Conservation (phyloP, 1,140 invertebrate species). For the Chironomus striatipennis region DNA sequence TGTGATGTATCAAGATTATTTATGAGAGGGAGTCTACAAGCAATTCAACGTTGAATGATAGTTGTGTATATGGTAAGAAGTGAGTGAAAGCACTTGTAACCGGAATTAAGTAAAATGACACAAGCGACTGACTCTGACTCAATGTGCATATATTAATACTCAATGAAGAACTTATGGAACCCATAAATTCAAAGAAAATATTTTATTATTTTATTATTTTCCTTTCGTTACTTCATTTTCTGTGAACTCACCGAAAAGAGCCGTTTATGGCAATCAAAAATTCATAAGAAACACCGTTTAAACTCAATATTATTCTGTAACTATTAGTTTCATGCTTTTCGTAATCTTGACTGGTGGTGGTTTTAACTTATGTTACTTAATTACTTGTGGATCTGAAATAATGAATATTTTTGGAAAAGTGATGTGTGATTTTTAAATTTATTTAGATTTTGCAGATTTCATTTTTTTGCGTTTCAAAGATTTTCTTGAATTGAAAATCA, state of each 20-base stretch:
- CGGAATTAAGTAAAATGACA: slow-evolving; percentile 2
- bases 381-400: too few relatives aligned
- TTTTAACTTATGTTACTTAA: too few relatives aligned
- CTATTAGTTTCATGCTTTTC: not conserved
- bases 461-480: too few relatives aligned
- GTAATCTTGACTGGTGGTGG: too few relatives aligned
- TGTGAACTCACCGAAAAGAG: slow-evolving; percentile 6
- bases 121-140: not conserved
- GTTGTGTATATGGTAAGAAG: not conserved
- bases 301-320: not conserved
- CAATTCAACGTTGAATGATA: too few relatives aligned
- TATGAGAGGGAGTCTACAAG: not conserved
- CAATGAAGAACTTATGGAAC: not conserved
- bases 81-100: slow-evolving; percentile 12
- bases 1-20: not conserved
- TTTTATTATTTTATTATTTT: not conserved
- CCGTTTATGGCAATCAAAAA: slow-evolving; percentile 8
- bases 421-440: too few relatives aligned
- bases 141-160: too few relatives aligned
- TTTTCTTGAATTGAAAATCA: too few relatives aligned
- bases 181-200: not conserved
- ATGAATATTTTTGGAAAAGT: too few relatives aligned
- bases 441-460: too few relatives aligned
- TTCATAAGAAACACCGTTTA: slow-evolving; percentile 1
- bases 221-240: not conserved